These are phyloP conservation scores for Pterobdella sp. DNA, from an alignment of 2,888 invertebrate species.

Conservation along the genomic window DNA sequence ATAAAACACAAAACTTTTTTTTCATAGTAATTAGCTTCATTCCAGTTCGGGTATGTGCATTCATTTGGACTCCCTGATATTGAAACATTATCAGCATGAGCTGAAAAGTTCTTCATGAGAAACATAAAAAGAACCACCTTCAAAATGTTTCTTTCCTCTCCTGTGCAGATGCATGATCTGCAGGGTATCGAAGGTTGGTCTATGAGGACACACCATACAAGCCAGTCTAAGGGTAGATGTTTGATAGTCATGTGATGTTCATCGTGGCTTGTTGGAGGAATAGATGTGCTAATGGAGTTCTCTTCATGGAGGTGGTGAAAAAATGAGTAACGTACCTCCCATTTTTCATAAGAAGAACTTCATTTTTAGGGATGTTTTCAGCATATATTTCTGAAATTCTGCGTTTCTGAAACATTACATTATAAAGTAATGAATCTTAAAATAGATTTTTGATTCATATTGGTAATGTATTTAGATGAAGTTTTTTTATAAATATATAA, in stretches of 20 bases:
- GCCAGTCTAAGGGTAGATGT: slow-evolving; percentile 1
- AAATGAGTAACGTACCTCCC: neutral
- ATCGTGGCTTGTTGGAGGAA: too few species aligned
- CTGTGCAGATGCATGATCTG: slow-evolving; percentile 11
- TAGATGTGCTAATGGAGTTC: neutral
- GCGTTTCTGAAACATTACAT: neutral
- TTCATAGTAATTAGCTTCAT: too few species aligned
- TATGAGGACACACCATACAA: slow-evolving; percentile 6
- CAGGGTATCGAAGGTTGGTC: slow-evolving; percentile 18
- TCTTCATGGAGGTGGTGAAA: neutral
- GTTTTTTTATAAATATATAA: too few species aligned
- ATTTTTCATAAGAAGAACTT: slow-evolving; percentile 9
- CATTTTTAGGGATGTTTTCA: slow-evolving; percentile 8
- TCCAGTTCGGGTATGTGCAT: too few species aligned
- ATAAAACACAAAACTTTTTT: too few species aligned
- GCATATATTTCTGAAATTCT: slow-evolving; percentile 7
- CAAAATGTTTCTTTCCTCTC: slow-evolving; percentile 13
- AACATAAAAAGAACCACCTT: neutral
- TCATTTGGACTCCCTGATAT: too few species aligned
- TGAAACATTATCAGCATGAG: too few species aligned
- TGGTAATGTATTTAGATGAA: too few species aligned
- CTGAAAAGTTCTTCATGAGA: too few species aligned
- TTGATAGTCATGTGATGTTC: too few species aligned
- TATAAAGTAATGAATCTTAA: neutral
- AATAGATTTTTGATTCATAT: too few species aligned